A percentile compares a stretch with the other conserved stretches of the same genome.
phyloP scores from a whole-genome alignment of 2,888 invertebrate genomes.

The Lagria hirta region DNA sequence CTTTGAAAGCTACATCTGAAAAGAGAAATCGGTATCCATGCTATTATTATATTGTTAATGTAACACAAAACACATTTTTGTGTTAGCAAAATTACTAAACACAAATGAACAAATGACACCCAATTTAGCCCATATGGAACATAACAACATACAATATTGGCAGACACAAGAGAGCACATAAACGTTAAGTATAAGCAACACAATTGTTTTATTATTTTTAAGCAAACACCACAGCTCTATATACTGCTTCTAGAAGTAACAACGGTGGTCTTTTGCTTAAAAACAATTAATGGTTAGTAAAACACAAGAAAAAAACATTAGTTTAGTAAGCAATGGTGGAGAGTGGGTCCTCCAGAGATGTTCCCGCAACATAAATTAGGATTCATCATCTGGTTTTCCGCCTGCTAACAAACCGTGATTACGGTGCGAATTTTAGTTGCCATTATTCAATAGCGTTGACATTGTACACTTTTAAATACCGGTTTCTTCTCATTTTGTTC shows the following conservation, averaged over 20 bases:
- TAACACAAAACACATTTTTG: slow-evolving; percentile 14
- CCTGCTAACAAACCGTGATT: too few relatives aligned
- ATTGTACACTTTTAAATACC: slow-evolving; percentile 4
- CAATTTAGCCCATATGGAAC: slow-evolving; percentile 15
- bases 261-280: too few relatives aligned
- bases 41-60: slow-evolving; percentile 34
- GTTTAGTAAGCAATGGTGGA: too few relatives aligned
- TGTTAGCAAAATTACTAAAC: slow-evolving; percentile 6
- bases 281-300: too few relatives aligned
- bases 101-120: slow-evolving; percentile 15
- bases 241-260: too few relatives aligned
- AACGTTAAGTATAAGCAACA: slow-evolving; percentile 18
- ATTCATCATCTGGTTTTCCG: too few relatives aligned
- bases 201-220: too few relatives aligned
- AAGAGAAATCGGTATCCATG: slow-evolving; percentile 37
- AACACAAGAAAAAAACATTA: too few relatives aligned
- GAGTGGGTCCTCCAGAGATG: neutral
- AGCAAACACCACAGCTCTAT: too few relatives aligned
- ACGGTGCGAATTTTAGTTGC: too few relatives aligned
- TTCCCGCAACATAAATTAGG: neutral
- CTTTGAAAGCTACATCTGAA: slow-evolving; percentile 51
- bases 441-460: too few relatives aligned
- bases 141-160: slow-evolving; percentile 51
- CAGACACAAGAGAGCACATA: slow-evolving; percentile 49
- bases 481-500: slow-evolving; percentile 6